A percentile compares a stretch with the other conserved stretches of the same genome.
Conservation (phyloP, 2,113 vertebrate genomes). For the Malurus cyaneus region DNA sequence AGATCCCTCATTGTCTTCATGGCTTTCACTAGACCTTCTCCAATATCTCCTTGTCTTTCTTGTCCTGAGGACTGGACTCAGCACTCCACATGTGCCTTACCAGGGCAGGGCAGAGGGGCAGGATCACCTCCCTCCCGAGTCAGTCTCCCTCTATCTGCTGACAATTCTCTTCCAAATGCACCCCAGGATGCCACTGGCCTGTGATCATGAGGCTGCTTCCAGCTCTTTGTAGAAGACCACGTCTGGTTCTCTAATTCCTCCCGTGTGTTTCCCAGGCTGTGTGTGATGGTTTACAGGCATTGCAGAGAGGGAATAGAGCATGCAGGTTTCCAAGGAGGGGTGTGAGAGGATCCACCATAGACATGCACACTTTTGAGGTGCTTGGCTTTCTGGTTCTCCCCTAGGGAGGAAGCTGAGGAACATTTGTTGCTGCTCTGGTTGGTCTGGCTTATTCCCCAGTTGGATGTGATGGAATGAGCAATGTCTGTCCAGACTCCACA, state of each 20-base stretch:
- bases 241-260: neutral
- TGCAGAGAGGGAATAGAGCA: neutral
- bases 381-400: neutral
- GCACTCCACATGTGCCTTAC: neutral
- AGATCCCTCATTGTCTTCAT: neutral
- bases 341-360: neutral
- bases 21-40: neutral
- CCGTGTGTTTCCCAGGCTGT: neutral
- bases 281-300: neutral
- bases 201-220: neutral
- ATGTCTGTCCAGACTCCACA: neutral
- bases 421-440: neutral
- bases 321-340: neutral
- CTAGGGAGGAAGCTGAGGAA: neutral
- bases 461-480: neutral
- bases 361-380: neutral
- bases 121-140: neutral
- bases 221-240: neutral
- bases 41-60: neutral
- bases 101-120: neutral
- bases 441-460: neutral
- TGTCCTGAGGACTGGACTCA: neutral
- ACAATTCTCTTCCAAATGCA: neutral
- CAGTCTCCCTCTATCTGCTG: accelerated
- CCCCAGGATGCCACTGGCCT: neutral